phyloP scores from a whole-genome alignment of 2,888 invertebrate species.

The Villa cingulata region DNA sequence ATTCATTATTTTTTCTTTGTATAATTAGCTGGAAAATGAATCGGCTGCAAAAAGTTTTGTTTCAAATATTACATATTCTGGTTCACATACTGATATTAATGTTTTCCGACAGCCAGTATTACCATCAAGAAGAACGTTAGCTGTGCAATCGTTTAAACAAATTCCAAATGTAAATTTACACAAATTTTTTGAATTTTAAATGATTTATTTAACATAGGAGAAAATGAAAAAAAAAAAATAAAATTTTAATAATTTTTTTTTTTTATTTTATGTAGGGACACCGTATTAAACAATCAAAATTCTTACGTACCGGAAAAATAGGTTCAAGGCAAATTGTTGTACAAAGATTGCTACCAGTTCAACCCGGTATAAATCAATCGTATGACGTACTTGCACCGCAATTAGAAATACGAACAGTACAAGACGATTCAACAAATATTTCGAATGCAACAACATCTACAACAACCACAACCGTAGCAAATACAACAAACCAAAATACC shows the following conservation, averaged over 20 bases:
- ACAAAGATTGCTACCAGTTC: constrained; percentile 55
- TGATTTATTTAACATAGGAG: too few relatives aligned
- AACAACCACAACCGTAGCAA: too few relatives aligned
- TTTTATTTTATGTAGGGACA: background rate
- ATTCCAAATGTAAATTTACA: constrained; percentile 21
- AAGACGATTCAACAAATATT: background rate
- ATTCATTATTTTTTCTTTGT: background rate
- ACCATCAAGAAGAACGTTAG: constrained; percentile 26
- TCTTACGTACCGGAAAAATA: constrained; percentile 8
- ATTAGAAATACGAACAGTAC: background rate
- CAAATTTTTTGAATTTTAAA: too few relatives aligned
- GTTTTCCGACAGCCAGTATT: constrained; percentile 26
- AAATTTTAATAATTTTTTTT: background rate
- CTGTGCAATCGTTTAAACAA: constrained; percentile 27
- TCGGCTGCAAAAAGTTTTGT: constrained; percentile 21
- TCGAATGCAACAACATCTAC: background rate
- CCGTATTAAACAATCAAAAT: constrained; percentile 6
- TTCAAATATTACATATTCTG: constrained; percentile 22
- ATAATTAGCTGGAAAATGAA: constrained; percentile 19
- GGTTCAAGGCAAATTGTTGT: constrained; percentile 49
- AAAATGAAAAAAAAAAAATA: too few relatives aligned
- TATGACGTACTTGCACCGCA: constrained; percentile 22
- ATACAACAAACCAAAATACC: too few relatives aligned
- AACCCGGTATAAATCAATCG: constrained; percentile 37
- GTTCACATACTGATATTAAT: constrained; percentile 11